Evolutionary conservation across 2,888 invertebrate genomes (phyloP).

Genomic region (Ectemnius continuus): DNA sequence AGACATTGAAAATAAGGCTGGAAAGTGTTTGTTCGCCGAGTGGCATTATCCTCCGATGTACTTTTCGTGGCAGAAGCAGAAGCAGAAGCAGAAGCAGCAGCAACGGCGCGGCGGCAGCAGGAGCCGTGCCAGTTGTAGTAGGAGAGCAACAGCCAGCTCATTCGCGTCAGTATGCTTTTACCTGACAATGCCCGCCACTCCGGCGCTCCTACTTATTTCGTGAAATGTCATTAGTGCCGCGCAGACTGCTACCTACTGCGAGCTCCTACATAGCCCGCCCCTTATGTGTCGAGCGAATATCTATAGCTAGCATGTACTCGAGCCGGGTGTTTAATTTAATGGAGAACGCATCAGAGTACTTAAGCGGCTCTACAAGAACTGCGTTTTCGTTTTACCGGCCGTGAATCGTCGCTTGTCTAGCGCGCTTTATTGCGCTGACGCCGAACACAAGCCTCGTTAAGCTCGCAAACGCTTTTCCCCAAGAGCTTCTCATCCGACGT

Average conservation of each 20-base stretch:
- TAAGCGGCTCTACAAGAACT: constrained; percentile 17
- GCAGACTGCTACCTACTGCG: not conserved
- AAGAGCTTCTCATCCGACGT: not conserved
- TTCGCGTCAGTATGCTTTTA: constrained; percentile 35
- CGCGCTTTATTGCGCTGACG: not conserved
- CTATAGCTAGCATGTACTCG: too few species aligned
- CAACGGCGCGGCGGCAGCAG: not conserved
- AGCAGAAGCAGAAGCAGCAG: too few species aligned
- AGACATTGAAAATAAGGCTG: constrained; percentile 57
- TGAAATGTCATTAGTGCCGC: constrained; percentile 37
- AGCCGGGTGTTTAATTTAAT: constrained; percentile 11
- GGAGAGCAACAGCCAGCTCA: not conserved
- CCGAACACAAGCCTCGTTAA: constrained; percentile 1
- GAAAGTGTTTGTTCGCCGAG: constrained; percentile 42
- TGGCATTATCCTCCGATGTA: constrained; percentile 33
- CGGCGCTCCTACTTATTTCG: constrained; percentile 23
- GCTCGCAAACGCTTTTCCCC: not conserved
- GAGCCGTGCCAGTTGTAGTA: too few species aligned
- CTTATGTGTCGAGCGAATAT: too few species aligned
- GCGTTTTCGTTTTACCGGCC: constrained; percentile 22
- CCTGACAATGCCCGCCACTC: constrained; percentile 30
- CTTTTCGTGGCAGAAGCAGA: constrained; percentile 10
- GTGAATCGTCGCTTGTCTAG: constrained; percentile 4
- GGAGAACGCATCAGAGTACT: constrained; percentile 17
- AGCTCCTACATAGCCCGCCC: too few species aligned